phyloP scores from a whole-genome alignment of 2,888 invertebrate genomes.

The Invenusta paracnida region DNA sequence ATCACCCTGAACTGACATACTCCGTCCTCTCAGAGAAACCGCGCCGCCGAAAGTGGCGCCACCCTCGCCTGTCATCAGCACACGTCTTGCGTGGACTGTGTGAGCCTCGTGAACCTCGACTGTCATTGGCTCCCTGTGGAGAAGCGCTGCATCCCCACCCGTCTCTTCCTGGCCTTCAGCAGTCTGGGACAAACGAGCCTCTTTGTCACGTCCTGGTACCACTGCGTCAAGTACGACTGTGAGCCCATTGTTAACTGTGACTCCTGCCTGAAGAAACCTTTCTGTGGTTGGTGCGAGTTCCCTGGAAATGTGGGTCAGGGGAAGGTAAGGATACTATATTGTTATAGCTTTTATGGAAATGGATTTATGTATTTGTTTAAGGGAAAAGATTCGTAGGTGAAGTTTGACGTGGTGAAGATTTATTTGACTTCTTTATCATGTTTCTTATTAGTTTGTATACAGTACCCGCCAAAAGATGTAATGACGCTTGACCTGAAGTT shows the following conservation, averaged over 20 bases:
- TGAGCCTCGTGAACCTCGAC: background rate
- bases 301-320: background rate
- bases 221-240: background rate
- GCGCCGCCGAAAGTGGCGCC: no score
- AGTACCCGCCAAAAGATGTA: no score
- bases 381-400: no score
- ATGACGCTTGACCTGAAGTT: no score
- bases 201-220: background rate
- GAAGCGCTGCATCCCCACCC: background rate
- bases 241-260: background rate
- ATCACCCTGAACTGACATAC: no score
- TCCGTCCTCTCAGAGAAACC: background rate
- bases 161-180: background rate
- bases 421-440: no score
- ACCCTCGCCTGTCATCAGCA: no score
- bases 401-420: no score
- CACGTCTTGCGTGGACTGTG: background rate
- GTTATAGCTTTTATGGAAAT: no score
- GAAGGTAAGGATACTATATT: no score
- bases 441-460: no score
- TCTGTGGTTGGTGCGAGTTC: background rate
- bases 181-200: background rate
- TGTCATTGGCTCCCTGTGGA: background rate
- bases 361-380: no score
- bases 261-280: background rate